phyloP scores from a whole-genome alignment of 2,797 vertebrate species.

The Rhinogobio ventralis region DNA sequence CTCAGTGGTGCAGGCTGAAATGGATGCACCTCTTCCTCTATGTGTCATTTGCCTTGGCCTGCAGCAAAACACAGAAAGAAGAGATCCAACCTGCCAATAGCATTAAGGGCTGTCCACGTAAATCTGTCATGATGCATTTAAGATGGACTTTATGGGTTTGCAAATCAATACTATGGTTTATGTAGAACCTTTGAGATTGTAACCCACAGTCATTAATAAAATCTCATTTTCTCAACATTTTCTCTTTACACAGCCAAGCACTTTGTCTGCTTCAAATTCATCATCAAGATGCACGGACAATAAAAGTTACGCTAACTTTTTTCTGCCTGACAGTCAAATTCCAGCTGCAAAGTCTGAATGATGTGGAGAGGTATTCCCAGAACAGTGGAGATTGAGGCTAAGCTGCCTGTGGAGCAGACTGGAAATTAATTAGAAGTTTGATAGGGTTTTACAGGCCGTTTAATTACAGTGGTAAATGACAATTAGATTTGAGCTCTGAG shows the following conservation, averaged over 20 bases:
- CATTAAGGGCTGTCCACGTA: background rate
- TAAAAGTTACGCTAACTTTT: background rate
- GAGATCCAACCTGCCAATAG: background rate
- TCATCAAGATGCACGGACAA: background rate
- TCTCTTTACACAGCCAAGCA: background rate
- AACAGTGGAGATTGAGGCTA: constrained; percentile 7
- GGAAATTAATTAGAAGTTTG: constrained; percentile 56
- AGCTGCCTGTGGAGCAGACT: constrained; percentile 32
- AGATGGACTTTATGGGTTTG: background rate
- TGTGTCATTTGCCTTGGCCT: background rate
- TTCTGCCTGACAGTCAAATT: background rate
- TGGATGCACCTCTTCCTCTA: background rate
- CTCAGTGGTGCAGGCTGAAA: constrained; percentile 17
- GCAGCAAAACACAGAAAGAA: background rate
- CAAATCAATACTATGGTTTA: constrained; percentile 26
- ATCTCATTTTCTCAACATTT: background rate
- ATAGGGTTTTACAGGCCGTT: constrained; percentile 47
- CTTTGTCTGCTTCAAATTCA: background rate
- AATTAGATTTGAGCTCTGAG: constrained; percentile 56
- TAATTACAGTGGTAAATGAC: constrained; percentile 60
- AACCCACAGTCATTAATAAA: background rate
- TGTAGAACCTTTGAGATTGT: background rate
- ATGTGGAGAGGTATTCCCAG: background rate
- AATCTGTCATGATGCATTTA: constrained; percentile 8
- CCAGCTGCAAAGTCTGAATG: background rate